phyloP scores from a whole-genome alignment of 1,140 invertebrate genomes.

The Drosophila kanapiae region DNA sequence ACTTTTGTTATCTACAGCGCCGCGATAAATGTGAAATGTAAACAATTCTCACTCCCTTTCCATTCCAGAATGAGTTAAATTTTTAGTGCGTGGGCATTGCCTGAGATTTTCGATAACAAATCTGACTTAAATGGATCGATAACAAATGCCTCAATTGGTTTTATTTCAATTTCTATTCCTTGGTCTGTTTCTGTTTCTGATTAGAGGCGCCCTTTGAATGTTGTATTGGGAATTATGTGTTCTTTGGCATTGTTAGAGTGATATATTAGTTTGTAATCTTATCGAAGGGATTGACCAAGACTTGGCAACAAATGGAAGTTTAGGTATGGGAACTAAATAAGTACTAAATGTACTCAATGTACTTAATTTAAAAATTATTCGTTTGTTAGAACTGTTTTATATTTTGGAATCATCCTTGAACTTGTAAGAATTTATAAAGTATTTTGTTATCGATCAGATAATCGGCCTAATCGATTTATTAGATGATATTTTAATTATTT shows the following conservation, averaged over 20 bases:
- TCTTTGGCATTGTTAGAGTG: constrained; percentile 6
- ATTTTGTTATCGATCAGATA: neutral
- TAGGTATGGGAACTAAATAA: neutral
- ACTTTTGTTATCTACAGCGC: constrained; percentile 29
- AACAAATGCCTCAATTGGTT: constrained; percentile 26
- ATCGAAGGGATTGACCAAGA: constrained; percentile 7
- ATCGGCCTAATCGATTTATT: neutral
- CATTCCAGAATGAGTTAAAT: neutral
- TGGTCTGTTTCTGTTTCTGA: neutral
- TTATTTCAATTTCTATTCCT: constrained; percentile 18
- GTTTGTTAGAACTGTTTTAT: neutral
- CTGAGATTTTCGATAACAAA: constrained; percentile 14
- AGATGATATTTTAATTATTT: neutral
- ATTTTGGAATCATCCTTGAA: neutral
- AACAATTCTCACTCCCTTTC: constrained; percentile 23
- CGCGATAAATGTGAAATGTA: constrained; percentile 53
- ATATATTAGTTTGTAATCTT: constrained; percentile 27
- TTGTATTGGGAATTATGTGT: constrained; percentile 11
- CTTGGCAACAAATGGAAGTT: neutral
- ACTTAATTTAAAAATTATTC: no score
- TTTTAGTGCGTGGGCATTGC: constrained; percentile 1
- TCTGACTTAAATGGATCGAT: constrained; percentile 24
- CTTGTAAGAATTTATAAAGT: neutral
- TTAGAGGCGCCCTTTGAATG: neutral
- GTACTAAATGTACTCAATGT: no score